Base-by-base conservation (phyloP, 2,888 invertebrate species). In the Drosophila leonis region DNA sequence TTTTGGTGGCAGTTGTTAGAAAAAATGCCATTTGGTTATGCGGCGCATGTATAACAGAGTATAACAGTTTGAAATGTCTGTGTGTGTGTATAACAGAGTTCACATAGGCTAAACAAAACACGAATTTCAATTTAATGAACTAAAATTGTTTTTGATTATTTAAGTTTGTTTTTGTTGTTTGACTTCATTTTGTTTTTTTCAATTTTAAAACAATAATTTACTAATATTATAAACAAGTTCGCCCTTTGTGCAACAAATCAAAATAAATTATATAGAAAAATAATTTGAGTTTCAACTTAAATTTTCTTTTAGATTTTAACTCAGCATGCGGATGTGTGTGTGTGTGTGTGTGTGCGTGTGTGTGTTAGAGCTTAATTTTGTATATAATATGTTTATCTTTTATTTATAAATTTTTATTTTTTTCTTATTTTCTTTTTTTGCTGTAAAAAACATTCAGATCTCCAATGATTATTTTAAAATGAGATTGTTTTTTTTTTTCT, bases 391-490 rank as follows among this genome's bases (percentile, higher is more conserved):
- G 49, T 56, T 65, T 62, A 29, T 37, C 18, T 37, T 59, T 48
- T 39, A 29, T 48, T 48, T 46, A 37, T 59, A 48, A 42, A 24
- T 71, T 39, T 27, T 7, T 44, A 44, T 15, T 37, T 41, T 29
- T 49, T 55, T 54, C 51, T 61, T 49, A 57, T 49, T 55, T 54
- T 55, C 59, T 49, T 59, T 46, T 46, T 63, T 62, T 61, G 72
- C 75, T 82, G 80, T 83, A 75, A 80, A 85, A 84, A 84, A 85
- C 88, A 85, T 81, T 85, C 78, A 85, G 84, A 85, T 86, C 71
- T 85, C 62, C 69, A 81, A 82, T 85, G 78, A 80, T 70, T 84
- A 80, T 69, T 54, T 33, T 56, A 73, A 73, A 77, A 73, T 86
- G 68, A 83, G 76, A 79, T 62, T 71, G 37, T 60, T 61, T 66